Percentiles rank a stretch among this genome's conserved stretches.
Conservation (phyloP, 1,140 invertebrate genomes). For the Phymastichus coffea region DNA sequence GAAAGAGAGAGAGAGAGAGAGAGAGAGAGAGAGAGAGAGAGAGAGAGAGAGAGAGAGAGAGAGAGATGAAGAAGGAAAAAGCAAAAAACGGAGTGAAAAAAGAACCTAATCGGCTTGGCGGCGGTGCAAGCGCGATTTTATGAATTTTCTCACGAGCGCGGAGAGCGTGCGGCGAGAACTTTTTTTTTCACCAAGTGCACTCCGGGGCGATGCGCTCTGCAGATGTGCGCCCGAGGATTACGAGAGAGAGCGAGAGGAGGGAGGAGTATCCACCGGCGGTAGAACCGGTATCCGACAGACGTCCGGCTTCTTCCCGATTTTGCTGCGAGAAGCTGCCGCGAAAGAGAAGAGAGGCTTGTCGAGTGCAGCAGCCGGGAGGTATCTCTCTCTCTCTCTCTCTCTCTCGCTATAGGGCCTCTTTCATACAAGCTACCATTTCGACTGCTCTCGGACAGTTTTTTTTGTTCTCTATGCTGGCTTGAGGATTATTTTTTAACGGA, state of each 20-base stretch:
- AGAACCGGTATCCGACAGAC: conserved; percentile 28
- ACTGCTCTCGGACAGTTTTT: no score
- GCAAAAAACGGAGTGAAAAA: not conserved
- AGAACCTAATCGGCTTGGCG: no score
- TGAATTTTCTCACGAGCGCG: conserved; percentile 23
- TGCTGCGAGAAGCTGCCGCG: not conserved
- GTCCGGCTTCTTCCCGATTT: conserved; percentile 25
- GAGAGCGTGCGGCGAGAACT: not conserved
- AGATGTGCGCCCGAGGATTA: conserved; percentile 23
- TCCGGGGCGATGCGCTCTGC: conserved; percentile 15
- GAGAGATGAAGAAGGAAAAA: not conserved
- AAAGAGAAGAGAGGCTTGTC: not conserved
- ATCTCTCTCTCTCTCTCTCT: no score
- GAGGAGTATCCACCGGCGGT: not conserved
- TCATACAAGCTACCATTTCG: no score
- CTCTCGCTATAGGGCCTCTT: not conserved
- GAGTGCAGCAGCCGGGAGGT: not conserved
- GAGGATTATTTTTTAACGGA: no score
- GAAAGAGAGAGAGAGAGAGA: no score
- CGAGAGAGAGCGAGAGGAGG: not conserved
- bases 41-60: no score
- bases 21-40: no score
- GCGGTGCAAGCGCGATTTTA: conserved; percentile 10
- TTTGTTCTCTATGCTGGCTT: no score
- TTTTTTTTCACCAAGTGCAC: conserved; percentile 3